phyloP scores from a whole-genome alignment of 2,113 vertebrate genomes.

The Chlorodrepanis virens region DNA sequence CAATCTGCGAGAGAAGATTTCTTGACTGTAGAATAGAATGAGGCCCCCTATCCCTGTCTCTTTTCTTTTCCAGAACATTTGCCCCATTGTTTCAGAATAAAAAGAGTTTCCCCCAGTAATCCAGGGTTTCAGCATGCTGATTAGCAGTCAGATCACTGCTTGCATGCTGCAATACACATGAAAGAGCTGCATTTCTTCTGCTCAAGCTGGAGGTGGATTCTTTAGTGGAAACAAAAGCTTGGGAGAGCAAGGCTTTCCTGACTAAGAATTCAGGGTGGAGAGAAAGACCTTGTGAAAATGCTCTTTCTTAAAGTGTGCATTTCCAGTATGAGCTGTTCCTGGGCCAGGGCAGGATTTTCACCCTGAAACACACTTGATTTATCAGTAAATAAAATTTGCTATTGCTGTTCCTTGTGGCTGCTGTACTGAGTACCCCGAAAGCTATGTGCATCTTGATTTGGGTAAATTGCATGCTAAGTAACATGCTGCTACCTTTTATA shows the following conservation, averaged over 20 bases:
- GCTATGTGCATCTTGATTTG: neutral
- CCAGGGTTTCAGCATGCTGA: neutral
- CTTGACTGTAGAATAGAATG: slow-evolving; percentile 1
- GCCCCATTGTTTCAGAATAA: slow-evolving; percentile 33
- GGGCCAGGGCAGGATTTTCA: neutral
- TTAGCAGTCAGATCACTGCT: slow-evolving; percentile 30
- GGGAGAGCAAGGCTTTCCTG: neutral
- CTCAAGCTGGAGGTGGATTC: neutral
- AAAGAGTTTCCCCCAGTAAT: slow-evolving; percentile 7
- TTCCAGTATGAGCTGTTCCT: neutral
- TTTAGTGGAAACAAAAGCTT: slow-evolving; percentile 11
- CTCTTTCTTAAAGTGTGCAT: neutral
- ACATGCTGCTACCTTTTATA: neutral
- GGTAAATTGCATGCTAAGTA: neutral
- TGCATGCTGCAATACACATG: neutral
- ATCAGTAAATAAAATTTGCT: neutral
- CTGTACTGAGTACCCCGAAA: neutral
- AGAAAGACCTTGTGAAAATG: neutral
- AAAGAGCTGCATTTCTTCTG: slow-evolving; percentile 14
- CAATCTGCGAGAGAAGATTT: neutral
- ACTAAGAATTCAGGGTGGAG: neutral
- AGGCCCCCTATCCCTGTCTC: neutral
- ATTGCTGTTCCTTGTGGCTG: neutral
- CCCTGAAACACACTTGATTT: neutral
- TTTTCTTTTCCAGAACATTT: slow-evolving; percentile 46